Evolutionary conservation across 2,888 invertebrate genomes (phyloP).

Genomic region (Stenodera caucasica): DNA sequence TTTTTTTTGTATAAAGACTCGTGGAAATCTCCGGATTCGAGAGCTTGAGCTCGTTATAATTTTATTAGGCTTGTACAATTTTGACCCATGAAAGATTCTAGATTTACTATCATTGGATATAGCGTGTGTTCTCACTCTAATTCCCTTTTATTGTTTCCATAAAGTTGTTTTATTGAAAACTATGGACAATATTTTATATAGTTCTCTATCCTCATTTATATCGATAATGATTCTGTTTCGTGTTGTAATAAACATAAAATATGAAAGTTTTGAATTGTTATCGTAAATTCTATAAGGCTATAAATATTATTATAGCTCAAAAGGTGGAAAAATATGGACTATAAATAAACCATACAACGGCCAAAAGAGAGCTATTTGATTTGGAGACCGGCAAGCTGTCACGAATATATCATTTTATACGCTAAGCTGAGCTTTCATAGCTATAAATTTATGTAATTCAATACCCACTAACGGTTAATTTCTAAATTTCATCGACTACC

Average conservation of each 20-base stretch:
- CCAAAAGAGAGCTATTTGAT: conserved; percentile 25
- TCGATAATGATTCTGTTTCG: not conserved
- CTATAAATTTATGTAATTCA: conserved; percentile 9
- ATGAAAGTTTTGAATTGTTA: not conserved
- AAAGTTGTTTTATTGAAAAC: not conserved
- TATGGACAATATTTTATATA: no score
- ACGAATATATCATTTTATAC: conserved; percentile 23
- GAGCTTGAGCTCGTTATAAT: no score
- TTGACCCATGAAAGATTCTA: no score
- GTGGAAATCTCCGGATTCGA: no score
- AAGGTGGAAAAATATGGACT: conserved; percentile 25
- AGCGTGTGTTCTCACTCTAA: no score
- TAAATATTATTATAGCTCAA: conserved; percentile 21
- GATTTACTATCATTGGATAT: no score
- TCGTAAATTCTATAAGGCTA: conserved; percentile 13
- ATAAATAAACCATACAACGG: conserved; percentile 24
- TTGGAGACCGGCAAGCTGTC: conserved; percentile 18
- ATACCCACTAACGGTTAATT: not conserved
- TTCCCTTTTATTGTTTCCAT: not conserved
- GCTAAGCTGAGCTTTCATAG: conserved; percentile 5
- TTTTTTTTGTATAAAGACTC: no score
- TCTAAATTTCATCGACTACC: not conserved
- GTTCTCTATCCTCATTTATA: not conserved
- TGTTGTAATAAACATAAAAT: not conserved
- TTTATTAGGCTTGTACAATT: no score